These are phyloP conservation scores for Cryptocephalus primarius DNA, from an alignment of 2,888 invertebrate genomes.

Conservation along the genomic window DNA sequence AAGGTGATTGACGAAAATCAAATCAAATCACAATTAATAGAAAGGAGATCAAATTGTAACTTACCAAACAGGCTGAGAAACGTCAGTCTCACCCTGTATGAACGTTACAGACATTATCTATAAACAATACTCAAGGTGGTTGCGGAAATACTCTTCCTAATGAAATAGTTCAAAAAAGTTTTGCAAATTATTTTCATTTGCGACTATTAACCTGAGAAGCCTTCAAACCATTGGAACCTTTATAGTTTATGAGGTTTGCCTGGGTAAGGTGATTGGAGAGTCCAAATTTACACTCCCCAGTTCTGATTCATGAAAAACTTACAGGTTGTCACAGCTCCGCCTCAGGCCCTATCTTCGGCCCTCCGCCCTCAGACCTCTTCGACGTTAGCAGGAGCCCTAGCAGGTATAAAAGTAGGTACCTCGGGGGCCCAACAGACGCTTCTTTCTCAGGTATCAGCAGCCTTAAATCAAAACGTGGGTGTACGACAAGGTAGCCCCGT, in stretches of 20 bases:
- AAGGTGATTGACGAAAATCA: background rate
- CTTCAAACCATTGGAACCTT: no score
- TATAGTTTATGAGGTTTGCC: no score
- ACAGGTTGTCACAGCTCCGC: constrained; percentile 47
- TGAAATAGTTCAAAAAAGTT: no score
- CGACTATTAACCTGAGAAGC: no score
- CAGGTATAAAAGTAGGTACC: constrained; percentile 41
- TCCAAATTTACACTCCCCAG: no score
- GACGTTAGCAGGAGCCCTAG: constrained; percentile 37
- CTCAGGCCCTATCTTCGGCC: constrained; percentile 40
- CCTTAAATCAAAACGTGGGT: constrained; percentile 38
- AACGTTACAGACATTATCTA: background rate
- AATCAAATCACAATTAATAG: background rate
- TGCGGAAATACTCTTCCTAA: no score
- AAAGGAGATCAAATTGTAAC: background rate
- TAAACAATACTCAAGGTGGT: no score
- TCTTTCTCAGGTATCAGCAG: constrained; percentile 45
- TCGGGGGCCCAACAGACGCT: constrained; percentile 39
- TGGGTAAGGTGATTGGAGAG: background rate
- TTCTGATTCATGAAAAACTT: background rate
- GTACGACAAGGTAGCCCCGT: constrained; percentile 47
- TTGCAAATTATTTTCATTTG: no score
- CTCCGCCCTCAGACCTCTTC: constrained; percentile 39
- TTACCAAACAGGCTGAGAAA: background rate
- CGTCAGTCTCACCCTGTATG: no score